Base-by-base conservation (phyloP, 2,113 vertebrate genomes). In the Megalops atlanticus region DNA sequence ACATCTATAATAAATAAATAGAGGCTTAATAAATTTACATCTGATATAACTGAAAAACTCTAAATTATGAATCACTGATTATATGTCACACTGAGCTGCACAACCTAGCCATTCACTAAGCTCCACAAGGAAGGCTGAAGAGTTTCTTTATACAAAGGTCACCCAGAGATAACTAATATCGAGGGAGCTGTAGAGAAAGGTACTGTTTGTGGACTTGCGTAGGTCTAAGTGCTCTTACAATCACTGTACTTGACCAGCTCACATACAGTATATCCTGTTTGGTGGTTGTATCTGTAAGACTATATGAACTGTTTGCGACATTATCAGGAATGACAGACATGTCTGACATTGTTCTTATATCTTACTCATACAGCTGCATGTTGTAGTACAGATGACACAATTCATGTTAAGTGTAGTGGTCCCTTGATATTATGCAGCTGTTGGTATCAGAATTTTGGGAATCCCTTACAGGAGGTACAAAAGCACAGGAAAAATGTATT, bases 51-150 rank as follows among this genome's bases (percentile, higher is more conserved):
- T n/a, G n/a, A n/a, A n/a, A n/a, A n/a, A n/a, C n/a, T n/a, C n/a
- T n/a, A n/a, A n/a, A n/a, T n/a, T n/a, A n/a, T n/a, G n/a, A n/a
- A n/a, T n/a, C n/a, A n/a, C n/a, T n/a, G n/a, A n/a, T n/a, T n/a
- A n/a, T n/a, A n/a, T n/a, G n/a, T n/a, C n/a, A n/a, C n/a, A n/a
- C n/a, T n/a, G n/a, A 41, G 74, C 80, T 36, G 7, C n/a, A 78
- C n/a, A 70, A 49, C 78, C 39, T 18, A 72, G 69, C 1, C 58
- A 68, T 18, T 68, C 58, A 72, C 33, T 72, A 72, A 36, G 43
- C 43, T 45, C 43, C 43, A 45, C 43, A 45, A 45, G 7, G 14
- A 14, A 45, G 0, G 43, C 7, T 45, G 43, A 45, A 45, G 43
- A 45, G 6, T 14, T 45, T 6, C 43, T 1, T 45, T 45, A 10